Conservation (phyloP, 2,797 vertebrate species). For the Sparus aurata region DNA sequence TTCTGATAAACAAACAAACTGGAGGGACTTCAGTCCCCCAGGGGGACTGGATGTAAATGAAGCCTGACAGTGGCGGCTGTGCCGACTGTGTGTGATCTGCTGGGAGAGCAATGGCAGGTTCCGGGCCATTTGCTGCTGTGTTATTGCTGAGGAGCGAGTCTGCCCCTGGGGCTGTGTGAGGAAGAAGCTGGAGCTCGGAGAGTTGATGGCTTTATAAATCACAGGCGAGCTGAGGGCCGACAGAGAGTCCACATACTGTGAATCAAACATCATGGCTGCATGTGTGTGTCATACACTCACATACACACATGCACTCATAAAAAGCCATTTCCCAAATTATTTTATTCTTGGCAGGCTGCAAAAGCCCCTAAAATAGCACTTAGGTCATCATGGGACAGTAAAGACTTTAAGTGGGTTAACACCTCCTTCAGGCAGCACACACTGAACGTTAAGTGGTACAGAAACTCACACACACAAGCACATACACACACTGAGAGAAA, state of each 20-base stretch:
- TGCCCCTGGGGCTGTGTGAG: slow-evolving; percentile 61
- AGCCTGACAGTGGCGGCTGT: slow-evolving; percentile 54
- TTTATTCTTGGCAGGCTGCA: slow-evolving; percentile 29
- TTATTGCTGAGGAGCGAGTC: slow-evolving; percentile 60
- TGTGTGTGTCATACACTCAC: neutral
- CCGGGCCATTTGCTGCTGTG: slow-evolving; percentile 69
- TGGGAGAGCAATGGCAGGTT: slow-evolving; percentile 69
- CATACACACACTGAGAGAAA: neutral
- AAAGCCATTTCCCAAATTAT: slow-evolving; percentile 32
- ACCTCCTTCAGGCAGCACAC: slow-evolving; percentile 11
- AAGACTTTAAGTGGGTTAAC: slow-evolving; percentile 32
- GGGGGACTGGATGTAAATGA: slow-evolving; percentile 59
- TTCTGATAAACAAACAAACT: slow-evolving; percentile 59
- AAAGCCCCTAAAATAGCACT: slow-evolving; percentile 40
- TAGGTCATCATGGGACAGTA: slow-evolving; percentile 28
- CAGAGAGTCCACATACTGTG: neutral
- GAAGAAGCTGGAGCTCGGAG: slow-evolving; percentile 51
- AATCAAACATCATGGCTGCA: slow-evolving; percentile 5
- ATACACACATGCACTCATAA: slow-evolving; percentile 8
- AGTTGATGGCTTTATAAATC: slow-evolving; percentile 69
- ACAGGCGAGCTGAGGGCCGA: slow-evolving; percentile 38
- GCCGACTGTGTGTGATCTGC: slow-evolving; percentile 60
- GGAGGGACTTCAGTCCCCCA: slow-evolving; percentile 54
- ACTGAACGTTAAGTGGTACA: neutral
- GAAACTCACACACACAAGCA: neutral